phyloP scores from a whole-genome alignment of 2,113 vertebrate species.

The Hippolais icterina region DNA sequence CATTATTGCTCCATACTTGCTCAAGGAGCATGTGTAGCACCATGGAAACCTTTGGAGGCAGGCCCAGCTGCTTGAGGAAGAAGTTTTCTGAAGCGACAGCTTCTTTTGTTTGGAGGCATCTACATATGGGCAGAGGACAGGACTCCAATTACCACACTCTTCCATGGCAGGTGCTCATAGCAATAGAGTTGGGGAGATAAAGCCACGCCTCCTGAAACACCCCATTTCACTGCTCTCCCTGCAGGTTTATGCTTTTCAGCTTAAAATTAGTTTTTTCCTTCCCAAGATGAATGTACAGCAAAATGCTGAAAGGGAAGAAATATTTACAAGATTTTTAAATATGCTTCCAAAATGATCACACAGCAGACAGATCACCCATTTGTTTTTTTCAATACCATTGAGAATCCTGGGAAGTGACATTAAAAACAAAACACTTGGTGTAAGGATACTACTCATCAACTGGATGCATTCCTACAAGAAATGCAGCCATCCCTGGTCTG shows the following conservation, averaged over 20 bases:
- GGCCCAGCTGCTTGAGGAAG: background rate
- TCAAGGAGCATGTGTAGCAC: background rate
- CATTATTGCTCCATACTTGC: slow-evolving; percentile 11
- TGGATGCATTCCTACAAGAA: background rate
- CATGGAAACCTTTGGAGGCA: background rate
- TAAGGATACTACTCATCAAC: background rate
- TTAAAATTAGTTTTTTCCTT: background rate
- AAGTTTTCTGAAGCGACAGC: background rate
- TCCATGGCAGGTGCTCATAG: background rate
- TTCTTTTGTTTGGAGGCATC: background rate
- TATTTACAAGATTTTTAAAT: background rate
- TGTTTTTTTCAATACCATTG: background rate
- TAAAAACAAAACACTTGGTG: background rate
- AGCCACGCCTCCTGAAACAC: background rate
- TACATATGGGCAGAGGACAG: background rate
- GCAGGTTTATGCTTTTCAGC: background rate
- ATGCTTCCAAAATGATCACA: background rate
- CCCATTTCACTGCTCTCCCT: background rate
- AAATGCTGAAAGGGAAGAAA: background rate
- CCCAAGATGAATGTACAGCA: background rate
- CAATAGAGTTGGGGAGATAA: background rate
- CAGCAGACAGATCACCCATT: background rate
- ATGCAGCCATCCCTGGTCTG: background rate
- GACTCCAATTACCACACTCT: background rate
- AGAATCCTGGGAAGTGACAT: background rate